These are phyloP conservation scores for Steatocranus sp. DNA, from an alignment of 2,797 vertebrate genomes.

Conservation along the genomic window DNA sequence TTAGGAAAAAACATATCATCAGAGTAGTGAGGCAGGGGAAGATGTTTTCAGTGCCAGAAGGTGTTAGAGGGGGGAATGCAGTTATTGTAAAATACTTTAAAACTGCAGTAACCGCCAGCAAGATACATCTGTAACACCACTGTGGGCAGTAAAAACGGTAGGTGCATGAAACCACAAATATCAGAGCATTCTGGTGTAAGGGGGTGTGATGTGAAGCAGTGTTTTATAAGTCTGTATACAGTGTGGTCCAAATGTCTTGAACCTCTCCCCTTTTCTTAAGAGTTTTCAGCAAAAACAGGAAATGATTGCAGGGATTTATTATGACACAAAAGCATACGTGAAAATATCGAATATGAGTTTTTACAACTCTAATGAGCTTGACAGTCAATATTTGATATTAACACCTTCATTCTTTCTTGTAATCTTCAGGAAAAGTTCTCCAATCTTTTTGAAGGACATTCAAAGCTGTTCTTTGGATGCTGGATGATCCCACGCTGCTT, in stretches of 20 bases:
- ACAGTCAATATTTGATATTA: not conserved
- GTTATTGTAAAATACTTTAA: not conserved
- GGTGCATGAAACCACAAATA: not conserved
- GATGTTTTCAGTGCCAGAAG: not conserved
- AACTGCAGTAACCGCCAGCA: not conserved
- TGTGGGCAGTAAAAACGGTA: not conserved
- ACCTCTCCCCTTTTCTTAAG: not conserved
- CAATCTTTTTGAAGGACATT: not conserved
- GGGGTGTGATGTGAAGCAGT: not conserved
- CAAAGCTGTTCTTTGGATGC: not conserved
- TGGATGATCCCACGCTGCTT: not conserved
- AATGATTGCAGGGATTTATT: not conserved
- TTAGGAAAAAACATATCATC: not conserved
- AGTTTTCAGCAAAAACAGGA: not conserved
- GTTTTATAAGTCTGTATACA: not conserved
- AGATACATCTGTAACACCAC: not conserved
- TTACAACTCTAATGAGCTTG: not conserved
- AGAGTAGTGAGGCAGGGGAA: not conserved
- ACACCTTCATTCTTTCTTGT: not conserved
- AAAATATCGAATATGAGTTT: not conserved
- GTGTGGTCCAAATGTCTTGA: not conserved
- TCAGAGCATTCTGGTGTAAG: not conserved
- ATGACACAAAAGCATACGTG: not conserved
- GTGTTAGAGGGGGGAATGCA: not conserved
- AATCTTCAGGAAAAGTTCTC: not conserved